Evolutionary conservation across 2,888 invertebrate species (phyloP).

Genomic region (Clunio marinus): DNA sequence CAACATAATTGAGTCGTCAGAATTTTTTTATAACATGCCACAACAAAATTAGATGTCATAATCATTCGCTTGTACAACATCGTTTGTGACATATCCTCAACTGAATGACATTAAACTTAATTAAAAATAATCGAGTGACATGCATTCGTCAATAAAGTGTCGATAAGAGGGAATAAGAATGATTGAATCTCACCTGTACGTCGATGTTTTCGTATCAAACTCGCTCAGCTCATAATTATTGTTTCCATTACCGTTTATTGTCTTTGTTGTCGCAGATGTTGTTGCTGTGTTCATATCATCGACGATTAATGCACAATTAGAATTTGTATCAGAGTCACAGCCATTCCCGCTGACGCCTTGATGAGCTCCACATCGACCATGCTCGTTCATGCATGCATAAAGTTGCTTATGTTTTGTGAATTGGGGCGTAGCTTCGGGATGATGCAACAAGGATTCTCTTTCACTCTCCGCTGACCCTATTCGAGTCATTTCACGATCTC

Average conservation of each 20-base stretch:
- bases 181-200: conserved; percentile 42
- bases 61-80: background rate
- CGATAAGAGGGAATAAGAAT: background rate
- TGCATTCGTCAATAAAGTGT: background rate
- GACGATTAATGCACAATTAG: conserved; percentile 56
- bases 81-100: background rate
- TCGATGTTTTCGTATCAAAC: conserved; percentile 52
- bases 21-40: no score
- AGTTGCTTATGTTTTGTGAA: conserved; percentile 42
- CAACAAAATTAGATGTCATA: background rate
- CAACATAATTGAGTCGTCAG: no score
- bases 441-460: conserved; percentile 42
- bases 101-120: background rate
- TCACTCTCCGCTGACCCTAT: conserved; percentile 43
- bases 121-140: background rate
- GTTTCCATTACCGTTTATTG: conserved; percentile 68
- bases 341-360: conserved; percentile 34
- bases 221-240: conserved; percentile 77
- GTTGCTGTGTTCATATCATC: conserved; percentile 49
- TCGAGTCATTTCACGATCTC: conserved; percentile 42
- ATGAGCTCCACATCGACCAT: conserved; percentile 31
- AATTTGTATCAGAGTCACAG: conserved; percentile 56
- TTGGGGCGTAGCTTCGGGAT: conserved; percentile 42
- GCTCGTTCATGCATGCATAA: conserved; percentile 41
- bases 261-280: conserved; percentile 54